Percentiles rank a stretch among this genome's conserved stretches.
Conservation (phyloP, 2,888 invertebrate genomes). For the Schizaphis graminum region DNA sequence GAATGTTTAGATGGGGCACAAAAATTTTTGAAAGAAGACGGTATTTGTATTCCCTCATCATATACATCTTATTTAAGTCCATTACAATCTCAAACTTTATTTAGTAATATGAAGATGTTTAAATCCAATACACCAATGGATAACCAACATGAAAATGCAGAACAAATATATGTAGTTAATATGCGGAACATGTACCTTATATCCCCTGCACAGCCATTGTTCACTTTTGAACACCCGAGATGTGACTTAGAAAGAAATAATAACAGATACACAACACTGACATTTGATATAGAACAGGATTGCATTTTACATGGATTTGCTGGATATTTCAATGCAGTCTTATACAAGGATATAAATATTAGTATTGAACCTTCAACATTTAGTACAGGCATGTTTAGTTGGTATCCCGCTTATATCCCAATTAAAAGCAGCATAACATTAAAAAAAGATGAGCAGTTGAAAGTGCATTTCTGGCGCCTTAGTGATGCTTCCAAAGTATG, state of each 20-base stretch:
- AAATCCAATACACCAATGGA: constrained; percentile 67
- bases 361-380: constrained; percentile 93
- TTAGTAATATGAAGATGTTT: constrained; percentile 76
- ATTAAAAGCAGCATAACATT: constrained; percentile 80
- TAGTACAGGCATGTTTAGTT: constrained; percentile 94
- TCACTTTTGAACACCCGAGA: constrained; percentile 94
- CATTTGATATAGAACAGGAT: constrained; percentile 81
- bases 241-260: constrained; percentile 77
- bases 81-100: constrained; percentile 90
- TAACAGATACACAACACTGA: constrained; percentile 78
- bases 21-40: constrained; percentile 85
- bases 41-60: constrained; percentile 90
- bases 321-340: constrained; percentile 92
- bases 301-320: constrained; percentile 93
- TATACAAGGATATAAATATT: constrained; percentile 87
- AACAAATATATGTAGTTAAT: constrained; percentile 94
- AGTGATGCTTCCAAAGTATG: constrained; percentile 86
- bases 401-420: constrained; percentile 98
- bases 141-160: constrained; percentile 71
- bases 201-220: constrained; percentile 81
- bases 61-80: constrained; percentile 95
- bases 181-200: constrained; percentile 88
- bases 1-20: constrained; percentile 97
- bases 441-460: constrained; percentile 79
- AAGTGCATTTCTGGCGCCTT: constrained; percentile 89